Base-by-base conservation (phyloP, 37 sponge, comb jelly and placozoan genomes). In the Tethya wilhelma region DNA sequence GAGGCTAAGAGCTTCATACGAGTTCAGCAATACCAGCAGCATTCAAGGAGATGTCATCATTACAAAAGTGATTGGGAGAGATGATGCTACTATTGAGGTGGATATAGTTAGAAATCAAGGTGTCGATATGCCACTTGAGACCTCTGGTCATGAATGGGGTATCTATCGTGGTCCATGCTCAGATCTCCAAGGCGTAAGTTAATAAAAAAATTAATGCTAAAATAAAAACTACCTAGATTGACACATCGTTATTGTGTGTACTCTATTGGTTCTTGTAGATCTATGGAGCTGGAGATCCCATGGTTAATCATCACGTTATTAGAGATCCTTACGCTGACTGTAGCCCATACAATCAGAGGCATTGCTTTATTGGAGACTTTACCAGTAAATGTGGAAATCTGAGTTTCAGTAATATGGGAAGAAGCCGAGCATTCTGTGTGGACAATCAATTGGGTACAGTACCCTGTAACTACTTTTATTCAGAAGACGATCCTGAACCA, bases 21-120 rank as follows among this genome's bases (percentile, higher is more conserved):
- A 39, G 7, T n/a, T n/a, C n/a, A n/a, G n/a, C n/a, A n/a, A n/a
- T n/a, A 58, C 74, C 44, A 64, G 55, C 38, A 38, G 34, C 4
- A 23, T 84, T 1, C 78, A 79, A 25, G 90, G 90, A 31, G 90
- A 90, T 3, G 69, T 90, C 63, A 80, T 90, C 29, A 28, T 84
- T 28, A 74, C 69, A 5, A 44, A 33, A 14, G 57, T 34, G 1
- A 43, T 20, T 22, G 77, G 77, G 20, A 40, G 68, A 46, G 55
- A 59, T 63, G 85, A 73, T 41, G 73, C 44, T 7, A 79, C 75
- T 36, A 60, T 90, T 4, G 12, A 59, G n/a, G 85, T 49, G 5
- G 84, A 90, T 32, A 37, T 90, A 31, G 43, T 33, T 25, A 58
- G 82, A 25, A 49, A 81, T 32, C 76, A 81, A 46, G 68, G 68